Evolutionary conservation across 37 sponge, comb jelly and placozoan species (phyloP).

Genomic region (Haliclona indistincta): DNA sequence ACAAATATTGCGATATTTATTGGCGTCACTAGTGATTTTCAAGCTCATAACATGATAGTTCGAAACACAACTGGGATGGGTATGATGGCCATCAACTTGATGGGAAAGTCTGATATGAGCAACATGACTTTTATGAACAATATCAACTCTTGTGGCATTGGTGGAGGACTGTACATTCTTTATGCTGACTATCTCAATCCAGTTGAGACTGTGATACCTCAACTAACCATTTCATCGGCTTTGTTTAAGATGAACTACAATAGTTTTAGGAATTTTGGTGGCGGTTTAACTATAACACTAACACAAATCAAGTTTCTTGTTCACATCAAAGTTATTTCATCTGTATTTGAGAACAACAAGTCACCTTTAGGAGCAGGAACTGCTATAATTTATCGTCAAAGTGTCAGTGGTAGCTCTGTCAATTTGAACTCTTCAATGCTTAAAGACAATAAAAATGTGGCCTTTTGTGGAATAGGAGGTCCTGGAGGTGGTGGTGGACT

Average conservation of each 20-base stretch:
- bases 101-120: background rate
- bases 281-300: slow-evolving; percentile 40
- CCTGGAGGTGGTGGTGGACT: too few relatives aligned
- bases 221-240: background rate
- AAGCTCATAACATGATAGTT: background rate
- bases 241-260: background rate
- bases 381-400: background rate
- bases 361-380: slow-evolving; percentile 11
- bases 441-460: too few relatives aligned
- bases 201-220: background rate
- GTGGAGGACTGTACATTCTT: slow-evolving; percentile 33
- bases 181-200: slow-evolving; percentile 23
- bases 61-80: slow-evolving; percentile 1
- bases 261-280: slow-evolving; percentile 24
- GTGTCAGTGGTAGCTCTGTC: background rate
- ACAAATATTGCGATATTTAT: background rate
- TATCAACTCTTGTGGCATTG: slow-evolving; percentile 3
- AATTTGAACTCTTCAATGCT: too few relatives aligned
- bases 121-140: background rate
- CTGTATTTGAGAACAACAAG: slow-evolving; percentile 7
- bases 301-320: slow-evolving; percentile 20
- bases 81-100: slow-evolving; percentile 2
- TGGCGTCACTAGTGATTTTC: background rate
- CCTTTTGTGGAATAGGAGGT: too few relatives aligned
- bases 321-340: background rate